A percentile compares a stretch with the other conserved stretches of the same genome.
Evolutionary conservation across 2,797 vertebrate species (phyloP).

Genomic region (Myotis myotis): DNA sequence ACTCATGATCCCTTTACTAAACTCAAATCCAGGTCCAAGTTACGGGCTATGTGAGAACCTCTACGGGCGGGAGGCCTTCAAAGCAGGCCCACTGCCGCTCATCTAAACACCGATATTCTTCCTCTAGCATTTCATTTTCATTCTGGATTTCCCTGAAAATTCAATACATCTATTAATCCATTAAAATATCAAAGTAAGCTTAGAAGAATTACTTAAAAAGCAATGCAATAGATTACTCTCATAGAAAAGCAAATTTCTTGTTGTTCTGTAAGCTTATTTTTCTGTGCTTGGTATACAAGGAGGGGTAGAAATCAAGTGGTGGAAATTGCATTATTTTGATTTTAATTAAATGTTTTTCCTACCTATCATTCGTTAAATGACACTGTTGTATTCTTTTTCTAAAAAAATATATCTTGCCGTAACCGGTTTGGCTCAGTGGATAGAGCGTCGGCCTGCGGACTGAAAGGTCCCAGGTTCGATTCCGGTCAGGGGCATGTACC

Average conservation of each 20-base stretch:
- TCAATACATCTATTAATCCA: neutral
- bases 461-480: no score
- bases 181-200: neutral
- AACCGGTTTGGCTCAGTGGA: no score
- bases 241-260: neutral
- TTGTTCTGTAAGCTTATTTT: slow-evolving; percentile 4
- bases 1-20: neutral
- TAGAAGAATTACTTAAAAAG: neutral
- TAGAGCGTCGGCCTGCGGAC: no score
- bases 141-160: neutral
- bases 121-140: neutral
- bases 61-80: neutral
- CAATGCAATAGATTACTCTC: neutral
- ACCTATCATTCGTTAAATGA: neutral
- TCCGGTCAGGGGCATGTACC: no score
- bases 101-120: neutral
- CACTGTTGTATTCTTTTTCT: neutral
- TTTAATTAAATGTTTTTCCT: neutral
- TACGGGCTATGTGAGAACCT: neutral
- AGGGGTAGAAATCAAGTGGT: neutral
- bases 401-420: no score
- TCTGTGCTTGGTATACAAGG: neutral
- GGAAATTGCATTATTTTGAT: slow-evolving; percentile 3
- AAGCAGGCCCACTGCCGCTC: neutral
- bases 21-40: neutral